Evolutionary conservation across 92 coral and sea anemone species (phyloP), one percentile per base, ranked within the genome.

Genomic region (Phenganax subtilis): DNA sequence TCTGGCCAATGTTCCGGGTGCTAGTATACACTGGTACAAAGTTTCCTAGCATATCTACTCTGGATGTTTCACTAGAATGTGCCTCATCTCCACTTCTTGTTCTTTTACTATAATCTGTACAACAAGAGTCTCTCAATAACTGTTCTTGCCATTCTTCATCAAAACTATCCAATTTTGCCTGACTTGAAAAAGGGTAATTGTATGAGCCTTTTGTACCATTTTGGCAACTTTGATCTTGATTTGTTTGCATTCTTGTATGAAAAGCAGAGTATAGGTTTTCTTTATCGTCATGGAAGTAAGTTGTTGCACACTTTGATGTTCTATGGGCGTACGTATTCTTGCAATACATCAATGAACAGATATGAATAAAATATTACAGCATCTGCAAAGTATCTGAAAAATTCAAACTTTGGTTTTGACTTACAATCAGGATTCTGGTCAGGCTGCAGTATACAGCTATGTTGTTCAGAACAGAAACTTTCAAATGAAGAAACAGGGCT

Each of bases 301-400:
- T 16, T 68, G 54, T 44, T 64, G 70, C 30, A 44, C 44, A 64
- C 37, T 64, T 64, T 64, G 70, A 64, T 64, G 70, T 64, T 17
- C 20, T 64, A 64, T 14, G 2, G 17, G 27, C 70, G 30, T 64
- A 64, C 16, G 70, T 68, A 10, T 6, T 10, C 14, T 68, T 68
- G 73, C 54, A 37, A 68, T 68, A 68, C 73, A 68, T 68, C 47
- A 37, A 37, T 29, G 52, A 53, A 68, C 73, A 68, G 14, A 37
- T 30, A 68, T 37, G 16, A 68, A 68, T 37, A 37, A 37, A 37
- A 37, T 68, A 68, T 68, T 14, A 68, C 11, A 30, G 31, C 73
- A 68, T 68, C 73, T 68, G 10, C 16, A 25, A 68, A 8, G 31
- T 9, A 37, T 66, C 67, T 61, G 20, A 66, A 68, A 68, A 68